Conservation (phyloP, 1,140 invertebrate species). For the Gonatopus flavifemur region DNA sequence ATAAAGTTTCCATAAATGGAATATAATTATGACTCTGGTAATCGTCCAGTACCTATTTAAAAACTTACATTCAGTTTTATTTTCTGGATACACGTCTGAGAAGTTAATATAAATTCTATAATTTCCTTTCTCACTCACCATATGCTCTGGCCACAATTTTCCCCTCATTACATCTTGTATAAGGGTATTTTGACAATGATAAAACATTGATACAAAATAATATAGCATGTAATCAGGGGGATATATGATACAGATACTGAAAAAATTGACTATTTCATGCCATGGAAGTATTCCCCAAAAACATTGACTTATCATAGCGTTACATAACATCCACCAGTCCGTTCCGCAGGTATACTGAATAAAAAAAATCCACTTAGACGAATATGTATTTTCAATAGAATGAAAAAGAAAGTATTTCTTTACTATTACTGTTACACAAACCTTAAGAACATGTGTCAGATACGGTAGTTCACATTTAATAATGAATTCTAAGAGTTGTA, state of each 20-base stretch:
- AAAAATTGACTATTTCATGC: constrained; percentile 50
- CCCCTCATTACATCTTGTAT: constrained; percentile 39
- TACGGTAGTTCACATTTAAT: constrained; percentile 44
- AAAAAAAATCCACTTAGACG: constrained; percentile 9
- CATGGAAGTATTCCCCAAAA: constrained; percentile 54
- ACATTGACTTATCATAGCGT: constrained; percentile 44
- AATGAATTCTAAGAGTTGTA: constrained; percentile 47
- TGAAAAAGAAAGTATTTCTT: constrained; percentile 1
- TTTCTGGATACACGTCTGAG: neutral
- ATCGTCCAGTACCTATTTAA: constrained; percentile 40
- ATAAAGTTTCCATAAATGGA: constrained; percentile 49
- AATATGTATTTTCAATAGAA: constrained; percentile 2
- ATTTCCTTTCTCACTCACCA: constrained; percentile 35
- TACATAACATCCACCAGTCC: constrained; percentile 53
- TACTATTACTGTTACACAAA: constrained; percentile 15
- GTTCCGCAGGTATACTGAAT: constrained; percentile 43
- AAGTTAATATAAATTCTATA: constrained; percentile 4
- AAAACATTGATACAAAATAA: constrained; percentile 48
- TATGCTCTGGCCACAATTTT: constrained; percentile 50
- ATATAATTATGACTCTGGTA: constrained; percentile 47
- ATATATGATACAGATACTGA: constrained; percentile 50
- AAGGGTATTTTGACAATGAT: constrained; percentile 40
- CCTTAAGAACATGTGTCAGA: constrained; percentile 45
- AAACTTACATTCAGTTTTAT: constrained; percentile 19
- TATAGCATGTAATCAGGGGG: constrained; percentile 52